phyloP scores from a whole-genome alignment of 2,797 vertebrate species.

The Sebastes alutus region DNA sequence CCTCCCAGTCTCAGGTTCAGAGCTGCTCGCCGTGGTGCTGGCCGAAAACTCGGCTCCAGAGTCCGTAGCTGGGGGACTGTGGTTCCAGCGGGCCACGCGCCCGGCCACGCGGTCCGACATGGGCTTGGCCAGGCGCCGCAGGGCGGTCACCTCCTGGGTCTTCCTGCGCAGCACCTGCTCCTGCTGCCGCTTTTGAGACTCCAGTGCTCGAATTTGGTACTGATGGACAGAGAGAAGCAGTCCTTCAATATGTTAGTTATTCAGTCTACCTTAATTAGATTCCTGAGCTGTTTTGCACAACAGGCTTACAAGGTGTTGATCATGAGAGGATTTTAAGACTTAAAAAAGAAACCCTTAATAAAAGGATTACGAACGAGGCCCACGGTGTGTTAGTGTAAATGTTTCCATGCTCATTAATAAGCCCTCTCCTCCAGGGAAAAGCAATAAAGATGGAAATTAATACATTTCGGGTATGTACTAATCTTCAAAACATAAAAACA shows the following conservation, averaged over 20 bases:
- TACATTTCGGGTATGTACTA: background rate
- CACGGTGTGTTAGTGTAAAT: background rate
- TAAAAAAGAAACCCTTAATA: slow-evolving; percentile 1
- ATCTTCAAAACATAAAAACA: slow-evolving; percentile 1
- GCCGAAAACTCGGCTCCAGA: slow-evolving; percentile 91
- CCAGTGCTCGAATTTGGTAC: slow-evolving; percentile 96
- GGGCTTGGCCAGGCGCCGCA: slow-evolving; percentile 93
- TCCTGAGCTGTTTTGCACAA: slow-evolving; percentile 6
- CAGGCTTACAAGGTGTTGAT: slow-evolving; percentile 24
- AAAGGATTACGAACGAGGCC: slow-evolving; percentile 37
- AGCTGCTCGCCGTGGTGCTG: slow-evolving; percentile 86
- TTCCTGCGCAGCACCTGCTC: slow-evolving; percentile 94
- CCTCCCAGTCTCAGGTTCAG: slow-evolving; percentile 87
- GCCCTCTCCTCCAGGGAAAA: slow-evolving; percentile 7
- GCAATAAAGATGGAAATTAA: background rate
- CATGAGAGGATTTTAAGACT: slow-evolving; percentile 13
- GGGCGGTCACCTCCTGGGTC: slow-evolving; percentile 94
- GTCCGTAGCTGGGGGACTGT: slow-evolving; percentile 74
- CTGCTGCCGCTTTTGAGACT: slow-evolving; percentile 97
- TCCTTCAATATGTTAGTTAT: background rate
- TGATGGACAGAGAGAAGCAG: slow-evolving; percentile 46
- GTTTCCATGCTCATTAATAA: slow-evolving; percentile 9
- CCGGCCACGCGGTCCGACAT: slow-evolving; percentile 92
- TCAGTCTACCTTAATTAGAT: background rate
- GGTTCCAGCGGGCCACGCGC: slow-evolving; percentile 80